These are phyloP conservation scores for Lepidocyrtinus sp. DNA, from an alignment of 2,888 invertebrate species.

Conservation along the genomic window DNA sequence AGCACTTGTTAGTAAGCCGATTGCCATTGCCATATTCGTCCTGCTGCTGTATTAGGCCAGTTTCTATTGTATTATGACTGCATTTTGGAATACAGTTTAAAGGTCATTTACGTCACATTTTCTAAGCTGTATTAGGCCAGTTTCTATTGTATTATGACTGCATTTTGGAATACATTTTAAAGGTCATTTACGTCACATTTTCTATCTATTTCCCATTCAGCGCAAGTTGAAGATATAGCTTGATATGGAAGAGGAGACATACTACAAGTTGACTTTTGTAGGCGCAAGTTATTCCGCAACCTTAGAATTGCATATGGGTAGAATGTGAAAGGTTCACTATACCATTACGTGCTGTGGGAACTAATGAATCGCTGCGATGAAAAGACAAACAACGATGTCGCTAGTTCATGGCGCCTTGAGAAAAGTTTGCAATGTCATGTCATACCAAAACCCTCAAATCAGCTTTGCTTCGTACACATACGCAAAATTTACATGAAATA, in stretches of 20 bases:
- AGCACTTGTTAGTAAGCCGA: no score
- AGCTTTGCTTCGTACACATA: background rate
- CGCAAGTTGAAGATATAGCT: background rate
- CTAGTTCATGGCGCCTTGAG: constrained; percentile 2
- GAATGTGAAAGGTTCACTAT: constrained; percentile 23
- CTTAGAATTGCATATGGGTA: background rate
- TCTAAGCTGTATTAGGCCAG: background rate
- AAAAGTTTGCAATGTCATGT: constrained; percentile 29
- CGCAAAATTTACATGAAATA: background rate
- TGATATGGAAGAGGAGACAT: background rate
- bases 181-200: constrained; percentile 44
- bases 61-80: background rate
- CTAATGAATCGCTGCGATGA: constrained; percentile 3
- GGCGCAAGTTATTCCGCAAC: background rate
- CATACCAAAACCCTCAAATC: background rate
- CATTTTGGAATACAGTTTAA: background rate
- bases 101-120: no score
- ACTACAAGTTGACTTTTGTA: background rate
- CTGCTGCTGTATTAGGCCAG: background rate
- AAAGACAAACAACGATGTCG: background rate
- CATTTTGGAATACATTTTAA: background rate
- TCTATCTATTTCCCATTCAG: constrained; percentile 14
- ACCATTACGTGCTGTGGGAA: constrained; percentile 27
- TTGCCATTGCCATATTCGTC: no score
- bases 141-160: background rate